These are phyloP conservation scores for Sebastes reedi DNA, from an alignment of 2,797 vertebrate species.

Conservation along the genomic window DNA sequence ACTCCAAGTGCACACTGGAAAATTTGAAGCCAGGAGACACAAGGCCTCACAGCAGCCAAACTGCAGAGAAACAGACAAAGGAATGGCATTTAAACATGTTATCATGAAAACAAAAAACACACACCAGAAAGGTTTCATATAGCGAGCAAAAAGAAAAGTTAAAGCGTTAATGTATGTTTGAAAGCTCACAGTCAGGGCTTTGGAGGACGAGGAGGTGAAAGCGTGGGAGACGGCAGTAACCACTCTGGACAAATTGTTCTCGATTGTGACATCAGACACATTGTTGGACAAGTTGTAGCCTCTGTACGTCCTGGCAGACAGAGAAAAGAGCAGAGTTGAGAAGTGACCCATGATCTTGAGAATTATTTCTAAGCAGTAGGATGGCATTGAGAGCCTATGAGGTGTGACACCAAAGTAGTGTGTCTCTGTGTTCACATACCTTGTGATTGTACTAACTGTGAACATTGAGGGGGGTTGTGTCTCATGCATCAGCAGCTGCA, in stretches of 20 bases:
- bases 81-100: not conserved
- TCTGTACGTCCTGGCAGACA: slow-evolving; percentile 88
- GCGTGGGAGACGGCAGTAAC: slow-evolving; percentile 90
- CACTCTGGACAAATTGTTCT: slow-evolving; percentile 96
- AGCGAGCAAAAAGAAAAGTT: not conserved
- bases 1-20: slow-evolving; percentile 93
- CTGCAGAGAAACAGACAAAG: slow-evolving; percentile 66
- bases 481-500: slow-evolving; percentile 98
- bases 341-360: not conserved
- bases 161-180: not conserved
- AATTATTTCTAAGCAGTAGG: not conserved
- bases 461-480: slow-evolving; percentile 93
- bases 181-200: slow-evolving; percentile 89
- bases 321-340: not conserved
- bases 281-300: slow-evolving; percentile 89
- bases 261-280: slow-evolving; percentile 90
- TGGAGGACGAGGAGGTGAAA: slow-evolving; percentile 90
- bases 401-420: not conserved
- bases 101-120: not conserved
- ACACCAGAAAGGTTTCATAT: accelerated
- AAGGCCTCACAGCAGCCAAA: slow-evolving; percentile 98
- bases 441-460: slow-evolving; percentile 94
- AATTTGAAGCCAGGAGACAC: slow-evolving; percentile 89
- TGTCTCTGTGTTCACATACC: slow-evolving; percentile 74
- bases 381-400: not conserved